Evolutionary conservation across 2,113 vertebrate genomes (phyloP).

Genomic region (Silurus meridionalis): DNA sequence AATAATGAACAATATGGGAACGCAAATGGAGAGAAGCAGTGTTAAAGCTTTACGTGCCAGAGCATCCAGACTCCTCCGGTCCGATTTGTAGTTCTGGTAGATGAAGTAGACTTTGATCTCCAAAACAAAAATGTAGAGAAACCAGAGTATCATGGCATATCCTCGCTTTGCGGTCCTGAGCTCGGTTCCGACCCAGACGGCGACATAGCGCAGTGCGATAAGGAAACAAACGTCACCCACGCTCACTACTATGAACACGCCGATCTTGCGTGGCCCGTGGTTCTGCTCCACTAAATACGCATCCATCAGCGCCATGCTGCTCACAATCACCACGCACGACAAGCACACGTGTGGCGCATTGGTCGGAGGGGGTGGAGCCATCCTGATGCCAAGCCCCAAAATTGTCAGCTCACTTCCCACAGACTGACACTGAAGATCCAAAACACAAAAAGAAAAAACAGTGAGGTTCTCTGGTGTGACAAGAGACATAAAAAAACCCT

Average conservation of each 20-base stretch:
- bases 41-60: constrained; percentile 75
- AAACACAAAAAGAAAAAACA: neutral
- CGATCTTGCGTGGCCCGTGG: constrained; percentile 76
- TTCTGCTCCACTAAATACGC: constrained; percentile 80
- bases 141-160: constrained; percentile 82
- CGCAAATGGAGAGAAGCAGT: constrained; percentile 71
- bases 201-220: constrained; percentile 75
- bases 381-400: constrained; percentile 58
- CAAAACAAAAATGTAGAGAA: constrained; percentile 80
- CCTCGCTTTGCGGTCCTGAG: constrained; percentile 76
- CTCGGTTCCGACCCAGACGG: constrained; percentile 78
- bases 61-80: constrained; percentile 75
- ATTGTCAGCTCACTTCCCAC: neutral
- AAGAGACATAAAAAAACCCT: too few species aligned
- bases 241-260: constrained; percentile 78
- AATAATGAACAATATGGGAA: constrained; percentile 73
- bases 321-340: constrained; percentile 77
- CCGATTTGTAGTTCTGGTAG: constrained; percentile 80
- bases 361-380: constrained; percentile 75
- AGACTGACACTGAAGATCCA: neutral
- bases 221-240: constrained; percentile 79
- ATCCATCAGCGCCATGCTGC: constrained; percentile 79
- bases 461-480: too few species aligned
- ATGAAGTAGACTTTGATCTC: constrained; percentile 82
- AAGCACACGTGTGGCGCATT: constrained; percentile 78